Evolutionary conservation across 2,888 invertebrate genomes (phyloP), one percentile per base, ranked within the genome.

Genomic region (Protophormia terraenovae): DNA sequence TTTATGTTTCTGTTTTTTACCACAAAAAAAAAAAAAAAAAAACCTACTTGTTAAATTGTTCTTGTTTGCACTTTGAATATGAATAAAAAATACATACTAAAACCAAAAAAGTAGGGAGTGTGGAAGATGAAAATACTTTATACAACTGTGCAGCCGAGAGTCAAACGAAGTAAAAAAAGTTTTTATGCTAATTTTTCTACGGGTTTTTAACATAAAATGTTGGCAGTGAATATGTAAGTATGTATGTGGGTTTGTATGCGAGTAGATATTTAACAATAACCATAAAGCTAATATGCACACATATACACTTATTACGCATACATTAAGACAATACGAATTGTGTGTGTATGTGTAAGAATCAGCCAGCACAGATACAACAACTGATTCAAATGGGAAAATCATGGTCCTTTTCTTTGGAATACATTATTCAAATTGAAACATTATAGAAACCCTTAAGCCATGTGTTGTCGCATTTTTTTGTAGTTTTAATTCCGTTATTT

Each of bases 341-440:
- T 32, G 32, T 32, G 6, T 16, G 8, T 38, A 16, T 12, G 5
- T 50, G 24, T 32, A 14, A 8, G 60, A 14, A 47, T 27, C 62
- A 53, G 24, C 6, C 12, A 29, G 35, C 16, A 71, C 50, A 38
- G 14, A 55, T 45, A 38, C 24, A 62, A 45, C 24, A 32, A 14
- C 38, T 29, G 66, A 66, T 47, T 66, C 24, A 24, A 73, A 64
- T 72, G 29, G 22, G 8, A 22, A 81, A 58, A 81, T 73, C 50
- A 64, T 58, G 38, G 47, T 73, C 50, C 55, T 35, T 67, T 60
- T 19, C 12, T 60, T n/a, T 66, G 41, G 29, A 53, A 80, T 84
- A 76, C 60, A 80, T 84, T 84, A 84, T 84, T 84, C 80, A 80
- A 84, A 84, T 84, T 72, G 71, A 62, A 76, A 72, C 77, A 80